Conservation (phyloP, 2,797 vertebrate genomes). For the Sebastes itinus region DNA sequence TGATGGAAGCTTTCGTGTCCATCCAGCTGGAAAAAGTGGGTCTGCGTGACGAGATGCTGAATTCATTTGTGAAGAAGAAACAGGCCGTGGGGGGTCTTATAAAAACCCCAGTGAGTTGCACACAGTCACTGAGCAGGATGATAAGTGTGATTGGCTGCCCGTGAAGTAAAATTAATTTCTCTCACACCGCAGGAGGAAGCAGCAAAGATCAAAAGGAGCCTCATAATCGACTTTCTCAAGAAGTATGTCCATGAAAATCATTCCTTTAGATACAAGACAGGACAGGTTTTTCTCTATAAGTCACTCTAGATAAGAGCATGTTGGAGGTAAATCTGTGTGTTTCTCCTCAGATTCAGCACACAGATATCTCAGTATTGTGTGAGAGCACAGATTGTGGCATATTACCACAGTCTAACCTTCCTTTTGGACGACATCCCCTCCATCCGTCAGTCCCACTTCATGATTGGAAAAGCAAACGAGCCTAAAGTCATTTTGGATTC, state of each 20-base stretch:
- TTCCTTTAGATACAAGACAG: neutral
- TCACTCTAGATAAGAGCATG: neutral
- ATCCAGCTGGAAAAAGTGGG: conserved; percentile 83
- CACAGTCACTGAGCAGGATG: neutral
- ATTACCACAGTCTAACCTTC: conserved; percentile 73
- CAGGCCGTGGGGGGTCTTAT: conserved; percentile 54
- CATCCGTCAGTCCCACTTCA: conserved; percentile 78
- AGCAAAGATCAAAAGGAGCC: conserved; percentile 78
- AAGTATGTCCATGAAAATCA: conserved; percentile 65
- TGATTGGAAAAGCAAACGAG: conserved; percentile 52
- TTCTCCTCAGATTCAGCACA: conserved; percentile 72
- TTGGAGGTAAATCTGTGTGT: neutral
- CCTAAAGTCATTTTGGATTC: conserved; percentile 52
- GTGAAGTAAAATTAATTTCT: conserved; percentile 32
- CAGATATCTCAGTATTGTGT: conserved; percentile 71
- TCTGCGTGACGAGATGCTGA: conserved; percentile 78
- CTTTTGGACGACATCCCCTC: conserved; percentile 75
- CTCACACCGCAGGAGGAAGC: conserved; percentile 74
- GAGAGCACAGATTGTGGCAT: conserved; percentile 76
- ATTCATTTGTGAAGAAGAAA: conserved; percentile 77
- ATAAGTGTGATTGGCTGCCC: conserved; percentile 7
- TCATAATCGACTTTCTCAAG: conserved; percentile 81
- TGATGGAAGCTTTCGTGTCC: conserved; percentile 81
- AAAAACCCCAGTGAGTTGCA: conserved; percentile 74
- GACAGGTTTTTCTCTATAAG: neutral